Conservation (phyloP, 2,797 vertebrate species). For the Hafferia zeledoni region DNA sequence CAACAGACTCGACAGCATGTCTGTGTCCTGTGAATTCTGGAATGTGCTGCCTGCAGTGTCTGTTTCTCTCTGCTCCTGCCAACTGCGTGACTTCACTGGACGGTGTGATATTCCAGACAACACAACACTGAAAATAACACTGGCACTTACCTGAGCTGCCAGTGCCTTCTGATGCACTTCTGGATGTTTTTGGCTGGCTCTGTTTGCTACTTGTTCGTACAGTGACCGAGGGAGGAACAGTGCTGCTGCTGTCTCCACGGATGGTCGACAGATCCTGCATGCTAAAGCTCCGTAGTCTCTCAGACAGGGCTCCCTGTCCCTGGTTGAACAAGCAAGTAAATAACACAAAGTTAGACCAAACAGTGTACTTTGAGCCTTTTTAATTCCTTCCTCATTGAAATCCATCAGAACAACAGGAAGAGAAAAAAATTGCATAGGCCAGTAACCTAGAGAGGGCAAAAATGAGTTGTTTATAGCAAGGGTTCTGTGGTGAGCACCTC, state of each 20-base stretch:
- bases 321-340: constrained; percentile 60
- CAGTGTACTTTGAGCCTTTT: neutral
- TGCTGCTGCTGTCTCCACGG: constrained; percentile 81
- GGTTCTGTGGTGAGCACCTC: neutral
- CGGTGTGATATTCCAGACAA: neutral
- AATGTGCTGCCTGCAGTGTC: neutral
- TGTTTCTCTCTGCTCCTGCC: neutral
- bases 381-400: neutral
- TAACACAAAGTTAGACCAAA: neutral
- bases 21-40: neutral
- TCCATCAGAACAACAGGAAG: neutral
- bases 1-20: neutral
- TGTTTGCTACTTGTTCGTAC: constrained; percentile 81
- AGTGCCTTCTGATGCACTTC: constrained; percentile 90
- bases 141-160: constrained; percentile 79
- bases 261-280: constrained; percentile 96
- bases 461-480: neutral
- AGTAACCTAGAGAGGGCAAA: neutral
- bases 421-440: neutral
- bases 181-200: constrained; percentile 84
- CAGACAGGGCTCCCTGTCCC: constrained; percentile 96
- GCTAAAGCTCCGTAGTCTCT: constrained; percentile 96
- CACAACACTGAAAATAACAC: neutral
- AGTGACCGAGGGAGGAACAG: constrained; percentile 68
- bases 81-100: neutral